Conservation (phyloP, 2,888 invertebrate genomes). For the Ferdinandea cuprea region DNA sequence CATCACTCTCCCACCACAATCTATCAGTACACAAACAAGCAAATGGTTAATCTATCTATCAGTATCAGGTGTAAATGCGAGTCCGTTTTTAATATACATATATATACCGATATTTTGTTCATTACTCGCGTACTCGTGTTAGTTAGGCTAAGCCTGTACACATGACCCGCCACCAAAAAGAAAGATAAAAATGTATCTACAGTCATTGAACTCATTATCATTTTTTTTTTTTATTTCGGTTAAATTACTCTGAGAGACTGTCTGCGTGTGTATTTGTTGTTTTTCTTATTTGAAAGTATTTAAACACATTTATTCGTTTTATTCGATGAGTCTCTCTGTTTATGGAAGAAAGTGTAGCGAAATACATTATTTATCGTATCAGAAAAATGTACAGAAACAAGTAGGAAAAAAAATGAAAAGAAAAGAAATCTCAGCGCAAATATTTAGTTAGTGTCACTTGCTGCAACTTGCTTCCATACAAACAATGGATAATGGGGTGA, state of each 20-base stretch:
- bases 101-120: constrained; percentile 2
- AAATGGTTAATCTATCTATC: constrained; percentile 10
- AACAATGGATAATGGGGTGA: constrained; percentile 1
- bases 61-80: constrained; percentile 35
- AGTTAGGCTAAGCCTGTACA: constrained; percentile 35
- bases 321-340: not conserved
- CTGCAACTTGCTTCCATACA: not conserved
- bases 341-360: constrained; percentile 50
- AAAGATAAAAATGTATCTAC: constrained; percentile 64
- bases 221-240: constrained; percentile 53
- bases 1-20: not conserved
- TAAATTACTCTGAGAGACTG: constrained; percentile 21
- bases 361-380: constrained; percentile 17
- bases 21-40: not conserved
- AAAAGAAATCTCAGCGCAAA: constrained; percentile 26
- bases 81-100: not conserved
- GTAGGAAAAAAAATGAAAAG: not conserved
- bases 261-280: constrained; percentile 7
- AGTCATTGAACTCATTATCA: constrained; percentile 73
- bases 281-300: constrained; percentile 31
- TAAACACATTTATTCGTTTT: constrained; percentile 23
- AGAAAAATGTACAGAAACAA: constrained; percentile 5
- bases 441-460: constrained; percentile 3
- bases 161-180: constrained; percentile 14
- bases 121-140: constrained; percentile 36